Percentiles rank a stretch among this genome's conserved stretches.
These are phyloP conservation scores for Drosophila azteca DNA, from an alignment of 1,140 invertebrate genomes.

Conservation along the genomic window DNA sequence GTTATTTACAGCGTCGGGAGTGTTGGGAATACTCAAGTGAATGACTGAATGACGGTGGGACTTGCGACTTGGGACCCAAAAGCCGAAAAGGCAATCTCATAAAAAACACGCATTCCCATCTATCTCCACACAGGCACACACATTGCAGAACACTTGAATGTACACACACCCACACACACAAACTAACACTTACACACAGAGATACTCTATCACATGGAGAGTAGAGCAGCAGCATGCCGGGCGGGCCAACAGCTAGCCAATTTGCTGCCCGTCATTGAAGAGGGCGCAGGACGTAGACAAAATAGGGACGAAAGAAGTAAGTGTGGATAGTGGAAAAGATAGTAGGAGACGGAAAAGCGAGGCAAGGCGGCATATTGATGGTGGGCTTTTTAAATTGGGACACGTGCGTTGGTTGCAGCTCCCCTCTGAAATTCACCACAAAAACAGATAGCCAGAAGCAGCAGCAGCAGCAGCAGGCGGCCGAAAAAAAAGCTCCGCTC, in stretches of 20 bases:
- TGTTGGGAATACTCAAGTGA: too few species aligned
- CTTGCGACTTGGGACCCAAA: constrained; percentile 43
- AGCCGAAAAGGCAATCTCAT: constrained; percentile 48
- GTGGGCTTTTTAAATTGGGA: constrained; percentile 61
- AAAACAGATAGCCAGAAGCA: constrained; percentile 72
- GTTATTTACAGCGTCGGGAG: too few species aligned
- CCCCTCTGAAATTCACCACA: constrained; percentile 66
- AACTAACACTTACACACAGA: too few species aligned
- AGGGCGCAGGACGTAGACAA: constrained; percentile 14
- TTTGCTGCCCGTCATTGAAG: constrained; percentile 35
- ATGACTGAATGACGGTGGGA: constrained; percentile 4
- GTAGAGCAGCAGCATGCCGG: constrained; percentile 46
- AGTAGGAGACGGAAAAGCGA: not conserved
- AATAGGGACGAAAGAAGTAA: not conserved
- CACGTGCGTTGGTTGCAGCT: constrained; percentile 55
- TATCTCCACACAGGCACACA: constrained; percentile 13
- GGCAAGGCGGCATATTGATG: not conserved
- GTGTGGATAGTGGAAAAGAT: not conserved
- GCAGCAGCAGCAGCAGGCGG: not conserved
- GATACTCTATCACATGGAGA: constrained; percentile 22
- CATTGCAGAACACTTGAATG: constrained; percentile 31
- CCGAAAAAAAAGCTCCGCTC: constrained; percentile 58
- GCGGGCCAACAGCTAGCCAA: constrained; percentile 45
- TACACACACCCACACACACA: not conserved
- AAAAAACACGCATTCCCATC: constrained; percentile 52